Evolutionary conservation across 2,888 invertebrate species (phyloP), one percentile per base, ranked within the genome.

Genomic region (Noctua fimbriata): DNA sequence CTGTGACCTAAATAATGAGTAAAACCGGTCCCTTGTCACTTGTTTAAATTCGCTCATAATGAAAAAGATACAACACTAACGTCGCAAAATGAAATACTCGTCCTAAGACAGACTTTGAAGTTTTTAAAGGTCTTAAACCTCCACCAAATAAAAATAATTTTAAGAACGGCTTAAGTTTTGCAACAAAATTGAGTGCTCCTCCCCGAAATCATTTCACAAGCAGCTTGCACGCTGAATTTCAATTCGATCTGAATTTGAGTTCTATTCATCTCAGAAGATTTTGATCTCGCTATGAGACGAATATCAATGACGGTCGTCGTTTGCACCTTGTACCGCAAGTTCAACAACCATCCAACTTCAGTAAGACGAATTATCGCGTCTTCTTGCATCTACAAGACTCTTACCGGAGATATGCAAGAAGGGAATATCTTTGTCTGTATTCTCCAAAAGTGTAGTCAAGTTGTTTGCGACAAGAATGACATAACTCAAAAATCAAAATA

Each of bases 221-320:
- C 28, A 16, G 47, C 47, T 63, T 69, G 69, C 76, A 65, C 1
- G 36, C 47, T 69, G 80, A 76, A 82, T 81, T 58, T 76, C 47
- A 81, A 81, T 83, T 63, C 36, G 0, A 44, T 28, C 21, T 69
- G 47, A 83, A 81, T 76, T 82, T 65, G 21, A 65, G 63, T 69
- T 76, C 76, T 58, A 58, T 81, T 69, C 83, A 69, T 63, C 16
- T 55, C 36, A 63, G 28, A 63, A 55, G 76, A 69, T 55, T 55
- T 36, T 73, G 65, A 66, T 66, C 65, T 58, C 9, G 44, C 7
- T 80, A 32, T 63, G 83, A n/a, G 55, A 69, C 9, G 76, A 83
- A 81, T 81, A 76, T 47, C 76, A 81, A 81, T 65, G 69, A 52
- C 2, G 12, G 12, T 76, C 21, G 36, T 1, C 18, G 12, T 69